phyloP scores from a whole-genome alignment of 2,888 invertebrate genomes.

The Noctua janthe region DNA sequence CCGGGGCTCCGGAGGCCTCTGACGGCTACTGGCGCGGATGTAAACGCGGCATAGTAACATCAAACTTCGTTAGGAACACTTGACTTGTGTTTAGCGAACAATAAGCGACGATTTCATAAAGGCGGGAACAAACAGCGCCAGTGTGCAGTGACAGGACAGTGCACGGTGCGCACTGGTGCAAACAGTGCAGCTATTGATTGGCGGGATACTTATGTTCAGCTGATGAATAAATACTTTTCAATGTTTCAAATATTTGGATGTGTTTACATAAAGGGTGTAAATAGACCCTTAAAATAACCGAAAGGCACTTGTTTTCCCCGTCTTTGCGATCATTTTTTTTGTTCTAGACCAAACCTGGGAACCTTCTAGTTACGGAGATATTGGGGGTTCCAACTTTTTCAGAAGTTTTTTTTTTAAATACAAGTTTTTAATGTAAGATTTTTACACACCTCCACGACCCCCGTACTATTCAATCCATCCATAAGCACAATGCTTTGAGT shows the following conservation, averaged over 20 bases:
- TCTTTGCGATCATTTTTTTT: no score
- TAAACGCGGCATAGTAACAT: conserved; percentile 7
- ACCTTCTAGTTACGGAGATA: no score
- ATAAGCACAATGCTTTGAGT: no score
- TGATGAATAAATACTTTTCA: no score
- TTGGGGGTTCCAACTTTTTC: no score
- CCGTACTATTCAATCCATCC: no score
- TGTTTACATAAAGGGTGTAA: neutral
- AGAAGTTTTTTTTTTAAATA: no score
- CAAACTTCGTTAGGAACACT: conserved; percentile 14
- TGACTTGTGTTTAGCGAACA: conserved; percentile 29
- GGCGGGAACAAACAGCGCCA: conserved; percentile 30
- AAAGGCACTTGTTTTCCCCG: no score
- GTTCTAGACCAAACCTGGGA: no score
- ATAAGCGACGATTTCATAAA: conserved; percentile 49
- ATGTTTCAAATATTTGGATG: neutral
- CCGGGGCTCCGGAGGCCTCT: neutral
- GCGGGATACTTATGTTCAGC: neutral
- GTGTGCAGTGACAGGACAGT: neutral
- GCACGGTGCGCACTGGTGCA: neutral
- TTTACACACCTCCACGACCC: no score
- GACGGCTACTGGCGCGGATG: conserved; percentile 1
- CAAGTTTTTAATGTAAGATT: no score
- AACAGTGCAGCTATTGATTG: conserved; percentile 8
- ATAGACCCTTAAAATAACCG: no score